A percentile compares a stretch with the other conserved stretches of the same genome.
Conservation (phyloP, 2,797 vertebrate species). For the Momotus momota region DNA sequence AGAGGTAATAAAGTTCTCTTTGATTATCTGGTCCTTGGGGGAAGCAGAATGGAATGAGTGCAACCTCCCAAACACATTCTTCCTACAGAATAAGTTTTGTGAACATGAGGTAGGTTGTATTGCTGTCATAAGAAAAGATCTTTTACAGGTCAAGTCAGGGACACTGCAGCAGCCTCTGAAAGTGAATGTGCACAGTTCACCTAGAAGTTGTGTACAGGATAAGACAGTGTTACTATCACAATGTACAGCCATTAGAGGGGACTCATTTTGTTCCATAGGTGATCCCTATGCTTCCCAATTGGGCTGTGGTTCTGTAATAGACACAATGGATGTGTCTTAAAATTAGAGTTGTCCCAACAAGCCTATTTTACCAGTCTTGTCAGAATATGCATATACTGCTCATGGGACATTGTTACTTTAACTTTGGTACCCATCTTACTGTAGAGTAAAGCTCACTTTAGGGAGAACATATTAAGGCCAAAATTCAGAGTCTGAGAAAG, state of each 20-base stretch:
- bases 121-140: background rate
- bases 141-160: background rate
- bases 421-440: background rate
- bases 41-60: background rate
- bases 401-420: background rate
- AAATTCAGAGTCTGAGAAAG: background rate
- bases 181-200: background rate
- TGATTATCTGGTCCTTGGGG: background rate
- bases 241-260: fast-evolving
- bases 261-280: background rate
- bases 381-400: background rate
- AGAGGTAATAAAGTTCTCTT: background rate
- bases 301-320: background rate
- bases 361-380: background rate
- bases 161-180: background rate
- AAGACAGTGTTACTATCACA: background rate
- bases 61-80: background rate
- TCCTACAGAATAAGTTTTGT: background rate
- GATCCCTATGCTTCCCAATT: background rate
- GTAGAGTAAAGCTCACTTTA: background rate
- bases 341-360: background rate
- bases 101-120: background rate
- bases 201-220: background rate
- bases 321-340: background rate
- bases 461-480: background rate